Evolutionary conservation across 2,888 invertebrate species (phyloP), one percentile per base, ranked within the genome.

Genomic region (Lochmaea crataegi): DNA sequence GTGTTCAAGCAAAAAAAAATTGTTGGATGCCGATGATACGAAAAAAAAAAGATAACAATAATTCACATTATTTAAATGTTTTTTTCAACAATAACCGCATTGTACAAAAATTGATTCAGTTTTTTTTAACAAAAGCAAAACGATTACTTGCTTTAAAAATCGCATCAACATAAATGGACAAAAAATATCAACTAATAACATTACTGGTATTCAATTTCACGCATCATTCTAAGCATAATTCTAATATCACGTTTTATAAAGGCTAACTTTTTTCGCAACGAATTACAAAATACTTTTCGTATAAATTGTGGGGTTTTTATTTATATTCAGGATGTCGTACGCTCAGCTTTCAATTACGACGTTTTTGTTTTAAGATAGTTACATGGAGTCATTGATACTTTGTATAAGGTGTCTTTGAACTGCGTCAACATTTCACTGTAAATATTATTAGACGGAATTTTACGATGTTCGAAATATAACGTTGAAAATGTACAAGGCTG

Each of bases 161-260:
- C 12, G 45, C 45, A 45, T 45, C 45, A 12, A 45, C 4, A 12
- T 45, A 12, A 12, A 45, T 14, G 12, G 12, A 45, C 12, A 45
- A n/a, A 48, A 14, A 48, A n/a, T 48, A 48, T 14, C 48, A 48
- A 11, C 48, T 48, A 48, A 48, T 14, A n/a, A 2, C 7, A 14
- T 51, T 51, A 51, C 14, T n/a, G n/a, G 7, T 51, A 51, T 51
- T 51, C 51, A 51, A 51, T 51, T 51, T 51, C 51, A 51, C 16
- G 51, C 51, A 16, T 51, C 45, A 45, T 12, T 45, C 51, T n/a
- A n/a, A 51, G n/a, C 7, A 51, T n/a, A n/a, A 51, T 51, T 51
- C n/a, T 51, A 51, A n/a, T 51, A n/a, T 51, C 51, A 51, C 51
- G n/a, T n/a, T 51, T 14, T 16, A 51, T 51, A 51, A 14, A 51